Evolutionary conservation across 2,113 vertebrate species (phyloP).

Genomic region (Corythornis madagascariensis): DNA sequence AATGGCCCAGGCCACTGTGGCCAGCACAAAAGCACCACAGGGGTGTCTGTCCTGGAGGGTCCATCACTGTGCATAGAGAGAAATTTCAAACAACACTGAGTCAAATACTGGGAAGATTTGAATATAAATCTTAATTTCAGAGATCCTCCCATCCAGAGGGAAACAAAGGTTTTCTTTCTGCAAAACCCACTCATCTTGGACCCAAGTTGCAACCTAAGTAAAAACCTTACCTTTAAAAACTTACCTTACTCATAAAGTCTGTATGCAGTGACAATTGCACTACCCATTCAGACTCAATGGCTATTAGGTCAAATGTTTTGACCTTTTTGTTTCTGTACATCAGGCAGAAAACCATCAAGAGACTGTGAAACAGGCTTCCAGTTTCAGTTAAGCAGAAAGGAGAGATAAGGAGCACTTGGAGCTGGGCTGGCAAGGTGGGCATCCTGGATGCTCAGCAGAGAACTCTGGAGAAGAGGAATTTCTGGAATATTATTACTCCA

Average conservation of each 20-base stretch:
- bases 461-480: not conserved
- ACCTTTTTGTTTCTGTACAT: fast-evolving
- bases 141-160: not conserved
- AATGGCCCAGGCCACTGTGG: not conserved
- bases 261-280: not conserved
- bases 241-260: not conserved
- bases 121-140: not conserved
- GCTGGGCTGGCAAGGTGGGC: not conserved
- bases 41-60: fast-evolving
- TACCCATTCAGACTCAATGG: fast-evolving
- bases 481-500: not conserved
- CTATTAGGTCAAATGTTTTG: not conserved
- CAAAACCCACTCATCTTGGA: not conserved
- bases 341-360: not conserved
- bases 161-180: not conserved
- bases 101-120: not conserved
- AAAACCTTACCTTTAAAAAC: not conserved
- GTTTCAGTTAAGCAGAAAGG: not conserved
- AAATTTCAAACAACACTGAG: not conserved
- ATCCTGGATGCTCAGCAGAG: not conserved
- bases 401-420: not conserved
- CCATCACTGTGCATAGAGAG: not conserved
- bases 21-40: not conserved
- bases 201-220: not conserved
- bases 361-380: not conserved